Evolutionary conservation across 2,113 vertebrate genomes (phyloP).

Genomic region (Prunella himalayana): DNA sequence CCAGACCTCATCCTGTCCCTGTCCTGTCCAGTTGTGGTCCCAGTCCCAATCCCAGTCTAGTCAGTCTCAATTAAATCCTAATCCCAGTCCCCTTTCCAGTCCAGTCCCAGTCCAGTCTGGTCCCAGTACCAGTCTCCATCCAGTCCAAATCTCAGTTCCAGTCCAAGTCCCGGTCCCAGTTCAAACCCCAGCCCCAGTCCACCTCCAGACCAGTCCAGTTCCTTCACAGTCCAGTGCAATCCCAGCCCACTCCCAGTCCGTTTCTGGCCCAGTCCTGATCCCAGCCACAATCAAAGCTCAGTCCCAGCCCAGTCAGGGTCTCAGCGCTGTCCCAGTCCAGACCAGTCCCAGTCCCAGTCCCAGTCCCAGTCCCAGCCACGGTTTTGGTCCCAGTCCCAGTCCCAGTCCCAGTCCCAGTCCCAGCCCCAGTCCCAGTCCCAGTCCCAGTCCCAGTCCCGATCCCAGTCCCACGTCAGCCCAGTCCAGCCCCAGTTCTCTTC

Average conservation of each 20-base stretch:
- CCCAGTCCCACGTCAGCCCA: not conserved
- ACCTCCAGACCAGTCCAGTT: not conserved
- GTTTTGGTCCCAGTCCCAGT: not conserved
- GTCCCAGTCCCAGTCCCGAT: not conserved
- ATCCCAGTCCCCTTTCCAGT: not conserved
- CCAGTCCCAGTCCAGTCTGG: too few relatives aligned
- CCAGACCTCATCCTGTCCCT: not conserved
- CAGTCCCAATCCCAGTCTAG: not conserved
- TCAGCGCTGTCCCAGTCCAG: not conserved
- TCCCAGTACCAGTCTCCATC: not conserved
- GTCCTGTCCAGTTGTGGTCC: not conserved
- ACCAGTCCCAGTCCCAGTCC: not conserved
- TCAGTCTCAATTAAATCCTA: not conserved
- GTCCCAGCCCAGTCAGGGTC: not conserved
- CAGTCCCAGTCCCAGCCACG: fast-evolving
- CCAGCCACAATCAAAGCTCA: fast-evolving
- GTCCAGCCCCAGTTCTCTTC: not conserved
- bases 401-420: not conserved
- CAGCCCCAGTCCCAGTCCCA: not conserved
- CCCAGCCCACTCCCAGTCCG: not conserved
- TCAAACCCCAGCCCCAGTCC: too few relatives aligned
- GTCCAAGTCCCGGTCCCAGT: not conserved
- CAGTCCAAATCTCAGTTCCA: not conserved
- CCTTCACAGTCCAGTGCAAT: too few relatives aligned
- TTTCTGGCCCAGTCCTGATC: not conserved